Evolutionary conservation across 2,888 invertebrate genomes (phyloP).

Genomic region (Pheosia gnoma): DNA sequence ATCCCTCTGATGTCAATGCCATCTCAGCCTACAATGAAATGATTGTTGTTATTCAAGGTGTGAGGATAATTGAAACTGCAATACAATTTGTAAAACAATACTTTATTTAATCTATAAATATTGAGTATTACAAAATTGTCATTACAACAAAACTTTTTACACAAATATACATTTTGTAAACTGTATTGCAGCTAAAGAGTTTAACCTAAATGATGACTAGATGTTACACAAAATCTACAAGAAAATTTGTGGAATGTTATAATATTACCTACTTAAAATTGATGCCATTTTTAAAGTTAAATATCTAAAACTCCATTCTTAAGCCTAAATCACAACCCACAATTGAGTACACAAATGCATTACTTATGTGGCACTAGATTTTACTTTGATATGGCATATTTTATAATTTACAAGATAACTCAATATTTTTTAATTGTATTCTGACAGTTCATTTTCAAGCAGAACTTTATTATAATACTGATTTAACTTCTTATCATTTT

Average conservation of each 20-base stretch:
- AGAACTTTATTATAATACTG: no score
- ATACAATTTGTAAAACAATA: conserved; percentile 75
- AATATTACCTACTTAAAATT: conserved; percentile 22
- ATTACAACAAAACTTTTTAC: conserved; percentile 61
- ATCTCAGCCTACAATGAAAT: conserved; percentile 92
- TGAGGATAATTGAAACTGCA: conserved; percentile 80
- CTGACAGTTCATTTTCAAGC: no score
- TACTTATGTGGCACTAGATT: conserved; percentile 48
- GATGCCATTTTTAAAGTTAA: conserved; percentile 27
- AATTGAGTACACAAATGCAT: conserved; percentile 55
- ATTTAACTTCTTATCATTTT: no score
- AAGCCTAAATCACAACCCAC: conserved; percentile 76
- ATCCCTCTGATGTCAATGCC: conserved; percentile 97
- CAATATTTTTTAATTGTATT: no score
- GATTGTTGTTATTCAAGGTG: conserved; percentile 47
- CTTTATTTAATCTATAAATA: conserved; percentile 71
- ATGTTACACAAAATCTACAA: conserved; percentile 29
- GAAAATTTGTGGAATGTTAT: conserved; percentile 40
- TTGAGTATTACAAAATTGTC: conserved; percentile 60
- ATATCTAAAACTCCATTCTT: conserved; percentile 44
- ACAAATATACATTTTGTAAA: conserved; percentile 61
- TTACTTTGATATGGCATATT: conserved; percentile 14
- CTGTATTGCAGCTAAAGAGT: conserved; percentile 76
- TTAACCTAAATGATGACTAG: conserved; percentile 56
- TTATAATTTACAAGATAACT: conserved; percentile 6